phyloP scores from a whole-genome alignment of 2,888 invertebrate genomes.

The Sthenelais limicola region DNA sequence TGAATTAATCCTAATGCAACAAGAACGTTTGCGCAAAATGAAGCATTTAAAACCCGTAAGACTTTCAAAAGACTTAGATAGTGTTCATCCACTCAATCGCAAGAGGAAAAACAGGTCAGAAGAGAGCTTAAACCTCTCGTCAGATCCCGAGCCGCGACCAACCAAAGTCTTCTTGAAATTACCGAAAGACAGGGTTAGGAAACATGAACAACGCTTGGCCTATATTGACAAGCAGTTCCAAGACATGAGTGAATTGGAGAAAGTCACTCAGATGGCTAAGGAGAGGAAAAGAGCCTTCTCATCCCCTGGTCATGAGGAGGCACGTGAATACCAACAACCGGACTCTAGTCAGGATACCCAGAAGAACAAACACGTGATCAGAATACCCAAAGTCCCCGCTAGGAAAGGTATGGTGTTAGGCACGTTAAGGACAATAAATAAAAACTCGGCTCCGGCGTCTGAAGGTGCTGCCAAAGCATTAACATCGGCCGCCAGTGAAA shows the following conservation, averaged over 20 bases:
- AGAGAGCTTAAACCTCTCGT: background rate
- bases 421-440: no score
- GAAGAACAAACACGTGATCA: background rate
- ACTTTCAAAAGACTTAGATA: background rate
- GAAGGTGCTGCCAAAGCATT: no score
- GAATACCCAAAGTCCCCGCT: background rate
- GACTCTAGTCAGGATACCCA: constrained; percentile 33
- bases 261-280: no score
- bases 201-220: constrained; percentile 10
- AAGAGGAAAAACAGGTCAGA: background rate
- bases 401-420: no score
- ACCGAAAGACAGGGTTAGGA: constrained; percentile 22
- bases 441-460: no score
- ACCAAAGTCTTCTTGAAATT: constrained; percentile 7
- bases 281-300: no score
- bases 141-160: background rate
- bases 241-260: background rate
- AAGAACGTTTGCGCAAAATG: background rate
- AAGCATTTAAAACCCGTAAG: constrained; percentile 10
- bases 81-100: no score
- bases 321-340: constrained; percentile 8
- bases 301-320: background rate
- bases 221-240: background rate
- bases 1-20: constrained; percentile 21
- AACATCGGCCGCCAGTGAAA: background rate